phyloP scores from a whole-genome alignment of 2,888 invertebrate genomes.

The Achlya flavicornis region DNA sequence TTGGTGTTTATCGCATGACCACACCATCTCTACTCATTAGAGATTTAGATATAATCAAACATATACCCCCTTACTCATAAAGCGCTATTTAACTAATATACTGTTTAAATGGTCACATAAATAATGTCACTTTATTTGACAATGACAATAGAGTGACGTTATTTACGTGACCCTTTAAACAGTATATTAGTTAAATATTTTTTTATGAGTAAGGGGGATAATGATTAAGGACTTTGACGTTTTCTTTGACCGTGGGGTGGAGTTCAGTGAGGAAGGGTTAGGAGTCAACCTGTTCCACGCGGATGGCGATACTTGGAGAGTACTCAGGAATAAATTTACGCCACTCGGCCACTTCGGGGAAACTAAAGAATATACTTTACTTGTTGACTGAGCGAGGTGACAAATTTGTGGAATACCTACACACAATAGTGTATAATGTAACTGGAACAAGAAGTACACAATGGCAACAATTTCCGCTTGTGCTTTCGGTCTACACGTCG shows the following conservation, averaged over 20 bases:
- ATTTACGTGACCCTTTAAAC: no score
- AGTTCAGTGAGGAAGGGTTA: constrained; percentile 51
- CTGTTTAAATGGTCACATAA: no score
- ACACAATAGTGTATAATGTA: constrained; percentile 21
- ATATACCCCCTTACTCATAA: no score
- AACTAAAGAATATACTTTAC: constrained; percentile 62
- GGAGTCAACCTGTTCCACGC: constrained; percentile 58
- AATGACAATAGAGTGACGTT: no score
- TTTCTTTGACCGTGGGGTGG: constrained; percentile 55
- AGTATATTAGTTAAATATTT: no score
- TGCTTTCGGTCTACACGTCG: constrained; percentile 52
- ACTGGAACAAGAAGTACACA: constrained; percentile 46
- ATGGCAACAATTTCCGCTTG: constrained; percentile 50
- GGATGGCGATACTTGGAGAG: constrained; percentile 54
- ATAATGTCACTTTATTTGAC: no score
- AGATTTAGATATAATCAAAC: constrained; percentile 59
- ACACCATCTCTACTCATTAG: constrained; percentile 52
- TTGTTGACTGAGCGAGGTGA: constrained; percentile 49
- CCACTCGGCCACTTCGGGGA: constrained; percentile 64
- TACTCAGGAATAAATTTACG: constrained; percentile 51
- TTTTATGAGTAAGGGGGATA: no score
- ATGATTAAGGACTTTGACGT: constrained; percentile 60
- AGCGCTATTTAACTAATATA: no score
- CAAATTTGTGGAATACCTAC: constrained; percentile 41
- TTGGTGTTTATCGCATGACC: constrained; percentile 58